Evolutionary conservation across 1,140 invertebrate species (phyloP).

Genomic region (Episyrphus balteatus): DNA sequence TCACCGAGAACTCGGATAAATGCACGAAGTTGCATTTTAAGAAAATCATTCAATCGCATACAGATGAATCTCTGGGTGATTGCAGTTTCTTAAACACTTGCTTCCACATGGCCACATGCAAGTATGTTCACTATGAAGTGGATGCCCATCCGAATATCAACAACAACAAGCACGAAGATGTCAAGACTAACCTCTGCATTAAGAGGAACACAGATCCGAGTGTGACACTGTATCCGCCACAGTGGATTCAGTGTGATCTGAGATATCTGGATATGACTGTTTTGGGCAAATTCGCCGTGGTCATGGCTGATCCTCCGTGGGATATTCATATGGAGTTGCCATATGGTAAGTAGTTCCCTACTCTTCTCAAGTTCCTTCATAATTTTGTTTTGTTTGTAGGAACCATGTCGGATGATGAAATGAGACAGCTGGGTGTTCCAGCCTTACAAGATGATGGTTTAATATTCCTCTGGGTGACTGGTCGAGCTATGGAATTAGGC

Average conservation of each 20-base stretch:
- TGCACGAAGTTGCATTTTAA: conserved; percentile 93
- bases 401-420: conserved; percentile 98
- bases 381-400: conserved; percentile 3
- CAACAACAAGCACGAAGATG: conserved; percentile 33
- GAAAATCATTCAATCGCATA: conserved; percentile 94
- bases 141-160: conserved; percentile 45
- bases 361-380: background rate
- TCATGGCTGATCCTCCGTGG: conserved; percentile 96
- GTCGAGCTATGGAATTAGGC: conserved; percentile 94
- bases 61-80: conserved; percentile 90
- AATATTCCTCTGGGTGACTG: conserved; percentile 96
- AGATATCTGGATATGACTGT: conserved; percentile 92
- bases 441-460: conserved; percentile 90
- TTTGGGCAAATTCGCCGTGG: conserved; percentile 85
- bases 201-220: conserved; percentile 37
- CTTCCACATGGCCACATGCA: conserved; percentile 98
- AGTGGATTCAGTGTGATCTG: conserved; percentile 97
- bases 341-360: conserved; percentile 53
- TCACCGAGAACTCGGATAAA: conserved; percentile 12
- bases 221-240: conserved; percentile 70
- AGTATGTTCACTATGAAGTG: conserved; percentile 92
- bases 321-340: conserved; percentile 91
- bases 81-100: conserved; percentile 97
- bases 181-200: conserved; percentile 28
- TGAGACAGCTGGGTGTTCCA: conserved; percentile 84